Evolutionary conservation across 2,113 vertebrate species (phyloP).

Genomic region (Manacus vitellinus): DNA sequence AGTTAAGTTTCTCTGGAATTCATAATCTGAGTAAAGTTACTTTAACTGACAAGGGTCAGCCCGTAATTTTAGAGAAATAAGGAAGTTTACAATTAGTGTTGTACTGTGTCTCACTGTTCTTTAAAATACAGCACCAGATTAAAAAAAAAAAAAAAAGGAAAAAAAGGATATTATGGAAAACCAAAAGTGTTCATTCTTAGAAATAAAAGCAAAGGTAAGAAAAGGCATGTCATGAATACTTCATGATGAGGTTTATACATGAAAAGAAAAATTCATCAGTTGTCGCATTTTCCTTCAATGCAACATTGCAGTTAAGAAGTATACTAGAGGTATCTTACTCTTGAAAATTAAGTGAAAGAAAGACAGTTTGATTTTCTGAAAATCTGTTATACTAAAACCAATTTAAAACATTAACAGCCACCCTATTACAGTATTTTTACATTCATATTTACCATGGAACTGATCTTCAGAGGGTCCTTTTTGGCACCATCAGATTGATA

Average conservation of each 20-base stretch:
- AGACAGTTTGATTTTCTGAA: not conserved
- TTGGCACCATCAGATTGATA: constrained; percentile 94
- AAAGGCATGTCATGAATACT: not conserved
- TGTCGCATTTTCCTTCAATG: not conserved
- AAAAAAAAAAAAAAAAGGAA: not conserved
- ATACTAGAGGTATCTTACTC: not conserved
- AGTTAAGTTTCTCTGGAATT: not conserved
- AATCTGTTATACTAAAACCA: not conserved
- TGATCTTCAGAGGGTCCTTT: constrained; percentile 95
- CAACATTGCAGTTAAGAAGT: not conserved
- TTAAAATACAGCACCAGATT: not conserved
- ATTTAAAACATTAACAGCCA: not conserved
- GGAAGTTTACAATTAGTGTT: not conserved
- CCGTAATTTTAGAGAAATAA: not conserved
- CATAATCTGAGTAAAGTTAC: not conserved
- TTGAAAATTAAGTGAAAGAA: not conserved
- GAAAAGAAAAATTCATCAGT: not conserved
- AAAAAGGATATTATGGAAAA: not conserved
- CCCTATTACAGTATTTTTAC: not conserved
- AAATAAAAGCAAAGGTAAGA: not conserved
- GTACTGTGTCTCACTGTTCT: not conserved
- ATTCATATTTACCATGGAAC: constrained; percentile 87
- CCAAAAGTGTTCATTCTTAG: fast-evolving
- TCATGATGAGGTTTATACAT: not conserved
- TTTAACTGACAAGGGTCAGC: not conserved